A percentile compares a stretch with the other conserved stretches of the same genome.
Evolutionary conservation across 2,797 vertebrate genomes (phyloP).

Genomic region (Coracias cyanogaster): DNA sequence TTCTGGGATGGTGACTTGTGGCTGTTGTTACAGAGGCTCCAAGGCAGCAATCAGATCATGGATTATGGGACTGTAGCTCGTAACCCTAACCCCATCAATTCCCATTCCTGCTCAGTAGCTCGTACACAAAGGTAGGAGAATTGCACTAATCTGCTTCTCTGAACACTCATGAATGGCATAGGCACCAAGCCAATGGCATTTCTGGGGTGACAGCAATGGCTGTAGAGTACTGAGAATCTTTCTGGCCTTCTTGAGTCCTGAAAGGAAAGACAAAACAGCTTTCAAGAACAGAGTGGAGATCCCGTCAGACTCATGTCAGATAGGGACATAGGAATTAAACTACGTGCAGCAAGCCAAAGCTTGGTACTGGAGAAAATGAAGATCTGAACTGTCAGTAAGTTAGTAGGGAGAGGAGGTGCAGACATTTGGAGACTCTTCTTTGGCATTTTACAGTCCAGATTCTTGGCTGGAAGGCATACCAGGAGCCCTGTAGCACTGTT

Average conservation of each 20-base stretch:
- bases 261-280: not conserved
- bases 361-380: not conserved
- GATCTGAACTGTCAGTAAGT: not conserved
- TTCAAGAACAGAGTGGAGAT: not conserved
- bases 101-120: slow-evolving; percentile 35
- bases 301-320: not conserved
- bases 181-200: slow-evolving; percentile 28
- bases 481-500: not conserved
- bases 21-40: slow-evolving; percentile 64
- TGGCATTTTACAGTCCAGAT: not conserved
- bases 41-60: slow-evolving; percentile 25
- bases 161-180: not conserved
- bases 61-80: slow-evolving; percentile 49
- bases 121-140: slow-evolving; percentile 49
- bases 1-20: slow-evolving; percentile 27
- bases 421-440: not conserved
- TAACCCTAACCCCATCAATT: slow-evolving; percentile 37
- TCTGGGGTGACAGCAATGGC: not conserved
- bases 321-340: not conserved
- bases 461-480: not conserved
- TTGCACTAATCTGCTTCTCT: not conserved
- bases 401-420: not conserved
- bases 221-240: not conserved
- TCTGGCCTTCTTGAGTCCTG: not conserved
- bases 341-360: not conserved